Conservation (phyloP, 2,113 vertebrate genomes). For the Galemys pyrenaicus region DNA sequence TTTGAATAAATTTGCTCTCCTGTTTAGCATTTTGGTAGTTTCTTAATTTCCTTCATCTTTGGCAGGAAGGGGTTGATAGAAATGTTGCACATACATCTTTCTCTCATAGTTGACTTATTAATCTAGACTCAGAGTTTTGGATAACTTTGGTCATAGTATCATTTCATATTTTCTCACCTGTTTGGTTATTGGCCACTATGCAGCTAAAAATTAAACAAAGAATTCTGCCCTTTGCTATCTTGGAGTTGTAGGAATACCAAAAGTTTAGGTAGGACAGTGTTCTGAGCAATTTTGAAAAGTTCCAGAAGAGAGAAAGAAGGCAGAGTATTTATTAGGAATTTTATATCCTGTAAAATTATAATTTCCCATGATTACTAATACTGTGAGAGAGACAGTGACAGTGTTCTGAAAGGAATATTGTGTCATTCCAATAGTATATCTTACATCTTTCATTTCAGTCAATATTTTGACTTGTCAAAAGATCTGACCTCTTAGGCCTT, state of each 20-base stretch:
- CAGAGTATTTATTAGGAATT: background rate
- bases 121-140: slow-evolving; percentile 10
- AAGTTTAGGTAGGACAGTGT: background rate
- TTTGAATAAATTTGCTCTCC: slow-evolving; percentile 55
- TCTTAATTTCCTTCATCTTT: slow-evolving; percentile 24
- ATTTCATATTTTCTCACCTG: slow-evolving; percentile 25
- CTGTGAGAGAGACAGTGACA: background rate
- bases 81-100: background rate
- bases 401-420: background rate
- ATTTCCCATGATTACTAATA: background rate
- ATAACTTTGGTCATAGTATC: background rate
- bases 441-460: slow-evolving; percentile 28
- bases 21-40: background rate
- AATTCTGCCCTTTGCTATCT: background rate
- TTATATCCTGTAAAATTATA: background rate
- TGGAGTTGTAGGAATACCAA: background rate
- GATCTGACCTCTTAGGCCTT: background rate
- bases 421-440: background rate
- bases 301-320: background rate
- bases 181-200: background rate
- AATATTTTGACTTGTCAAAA: slow-evolving; percentile 54
- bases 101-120: background rate
- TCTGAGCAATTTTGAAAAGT: background rate
- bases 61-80: background rate
- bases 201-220: background rate